Evolutionary conservation across 2,113 vertebrate genomes (phyloP).

Genomic region (Cyanocitta stelleri): DNA sequence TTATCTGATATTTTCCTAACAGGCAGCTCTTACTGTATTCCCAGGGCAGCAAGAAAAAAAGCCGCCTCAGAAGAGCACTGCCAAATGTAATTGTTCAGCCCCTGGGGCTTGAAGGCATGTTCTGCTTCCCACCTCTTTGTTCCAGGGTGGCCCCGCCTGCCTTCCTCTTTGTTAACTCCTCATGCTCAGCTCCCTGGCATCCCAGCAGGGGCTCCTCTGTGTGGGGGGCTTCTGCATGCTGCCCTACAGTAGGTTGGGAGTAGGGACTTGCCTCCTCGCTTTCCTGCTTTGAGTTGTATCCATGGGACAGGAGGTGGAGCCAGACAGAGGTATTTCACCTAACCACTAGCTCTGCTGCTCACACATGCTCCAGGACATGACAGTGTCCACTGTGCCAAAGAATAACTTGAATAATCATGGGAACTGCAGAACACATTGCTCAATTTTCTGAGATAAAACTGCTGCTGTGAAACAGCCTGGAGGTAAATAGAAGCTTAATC

Average conservation of each 20-base stretch:
- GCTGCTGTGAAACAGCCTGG: constrained; percentile 1
- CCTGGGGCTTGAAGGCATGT: constrained; percentile 49
- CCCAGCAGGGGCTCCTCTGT: not conserved
- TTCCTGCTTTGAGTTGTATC: not conserved
- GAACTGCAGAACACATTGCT: constrained; percentile 23
- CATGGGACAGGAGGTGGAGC: not conserved
- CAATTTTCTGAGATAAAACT: constrained; percentile 19
- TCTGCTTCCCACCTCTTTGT: constrained; percentile 66
- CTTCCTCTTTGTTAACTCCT: constrained; percentile 42
- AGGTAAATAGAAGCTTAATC: constrained; percentile 20
- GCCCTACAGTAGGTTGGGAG: not conserved
- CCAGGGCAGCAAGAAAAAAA: constrained; percentile 43
- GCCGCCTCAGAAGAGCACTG: constrained; percentile 20
- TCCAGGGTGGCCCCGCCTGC: constrained; percentile 66
- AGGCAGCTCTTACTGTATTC: constrained; percentile 59
- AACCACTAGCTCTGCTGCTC: not conserved
- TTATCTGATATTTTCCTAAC: constrained; percentile 71
- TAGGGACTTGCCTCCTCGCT: not conserved
- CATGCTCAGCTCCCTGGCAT: not conserved
- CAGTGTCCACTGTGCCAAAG: not conserved
- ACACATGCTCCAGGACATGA: not conserved
- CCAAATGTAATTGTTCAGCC: constrained; percentile 37
- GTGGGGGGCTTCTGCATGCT: not conserved
- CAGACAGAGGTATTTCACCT: not conserved
- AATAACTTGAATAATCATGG: not conserved